Evolutionary conservation across 1,140 invertebrate species (phyloP).

Genomic region (Drosophila insularis): DNA sequence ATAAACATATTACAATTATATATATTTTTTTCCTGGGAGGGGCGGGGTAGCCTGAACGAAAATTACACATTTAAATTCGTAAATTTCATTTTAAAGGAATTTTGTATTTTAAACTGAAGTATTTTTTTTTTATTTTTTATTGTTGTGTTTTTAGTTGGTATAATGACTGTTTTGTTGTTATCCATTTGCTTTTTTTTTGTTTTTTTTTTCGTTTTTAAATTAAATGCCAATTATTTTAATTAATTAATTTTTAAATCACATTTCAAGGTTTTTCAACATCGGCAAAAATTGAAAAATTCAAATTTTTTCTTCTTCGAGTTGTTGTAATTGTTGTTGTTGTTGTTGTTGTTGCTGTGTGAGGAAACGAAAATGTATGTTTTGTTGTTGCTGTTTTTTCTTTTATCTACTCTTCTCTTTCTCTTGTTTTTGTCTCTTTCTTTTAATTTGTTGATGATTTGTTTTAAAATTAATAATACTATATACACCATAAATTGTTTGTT

Average conservation of each 20-base stretch:
- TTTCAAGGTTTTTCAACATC: constrained; percentile 81
- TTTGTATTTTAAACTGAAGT: constrained; percentile 69
- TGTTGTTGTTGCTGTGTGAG: constrained; percentile 62
- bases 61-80: constrained; percentile 78
- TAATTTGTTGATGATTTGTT: constrained; percentile 39
- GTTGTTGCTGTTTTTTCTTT: constrained; percentile 49
- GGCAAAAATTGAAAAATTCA: constrained; percentile 65
- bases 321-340: constrained; percentile 33
- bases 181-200: constrained; percentile 35
- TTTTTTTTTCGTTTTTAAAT: constrained; percentile 61
- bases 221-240: constrained; percentile 81
- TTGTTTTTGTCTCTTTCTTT: constrained; percentile 43
- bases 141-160: constrained; percentile 50
- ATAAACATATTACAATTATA: constrained; percentile 19
- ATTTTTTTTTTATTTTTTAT: neutral
- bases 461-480: constrained; percentile 81
- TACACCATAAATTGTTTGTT: constrained; percentile 67
- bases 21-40: constrained; percentile 5
- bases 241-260: constrained; percentile 82
- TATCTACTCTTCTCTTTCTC: neutral
- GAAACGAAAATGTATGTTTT: constrained; percentile 63
- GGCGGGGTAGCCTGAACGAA: constrained; percentile 34
- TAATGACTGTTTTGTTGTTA: constrained; percentile 75
- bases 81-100: constrained; percentile 78
- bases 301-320: constrained; percentile 33